Evolutionary conservation across 2,113 vertebrate species (phyloP).

Genomic region (Paracanthobrama guichenoti): DNA sequence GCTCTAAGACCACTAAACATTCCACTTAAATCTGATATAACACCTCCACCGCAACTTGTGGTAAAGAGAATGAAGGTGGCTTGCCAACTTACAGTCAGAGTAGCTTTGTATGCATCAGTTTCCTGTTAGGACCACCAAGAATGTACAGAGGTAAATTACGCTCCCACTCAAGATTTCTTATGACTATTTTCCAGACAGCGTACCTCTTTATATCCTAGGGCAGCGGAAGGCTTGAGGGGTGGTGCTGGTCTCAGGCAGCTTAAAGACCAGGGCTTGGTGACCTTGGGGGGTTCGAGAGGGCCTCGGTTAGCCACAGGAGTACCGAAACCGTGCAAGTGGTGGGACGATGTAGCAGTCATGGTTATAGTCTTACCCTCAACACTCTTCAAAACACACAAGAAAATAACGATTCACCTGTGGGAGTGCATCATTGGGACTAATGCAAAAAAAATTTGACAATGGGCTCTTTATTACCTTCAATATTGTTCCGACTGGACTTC

Average conservation of each 20-base stretch:
- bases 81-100: neutral
- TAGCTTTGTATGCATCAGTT: neutral
- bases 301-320: conserved; percentile 77
- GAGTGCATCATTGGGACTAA: neutral
- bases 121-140: conserved; percentile 47
- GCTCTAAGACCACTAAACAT: neutral
- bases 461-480: conserved; percentile 70
- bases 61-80: neutral
- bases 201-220: conserved; percentile 97
- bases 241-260: conserved; percentile 96
- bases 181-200: conserved; percentile 39
- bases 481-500: conserved; percentile 77
- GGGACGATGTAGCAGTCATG: conserved; percentile 66
- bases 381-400: conserved; percentile 55
- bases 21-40: neutral
- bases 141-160: conserved; percentile 38
- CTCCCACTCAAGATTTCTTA: conserved; percentile 35
- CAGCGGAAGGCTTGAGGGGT: conserved; percentile 92
- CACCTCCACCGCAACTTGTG: conserved; percentile 43
- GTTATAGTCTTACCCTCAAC: conserved; percentile 68
- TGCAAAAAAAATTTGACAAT: neutral
- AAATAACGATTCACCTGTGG: neutral
- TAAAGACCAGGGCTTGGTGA: conserved; percentile 94
- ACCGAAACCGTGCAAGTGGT: conserved; percentile 80
- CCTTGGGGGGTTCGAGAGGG: conserved; percentile 91